phyloP scores from a whole-genome alignment of 2,797 vertebrate species.

The Platyrinchus mystaceus region DNA sequence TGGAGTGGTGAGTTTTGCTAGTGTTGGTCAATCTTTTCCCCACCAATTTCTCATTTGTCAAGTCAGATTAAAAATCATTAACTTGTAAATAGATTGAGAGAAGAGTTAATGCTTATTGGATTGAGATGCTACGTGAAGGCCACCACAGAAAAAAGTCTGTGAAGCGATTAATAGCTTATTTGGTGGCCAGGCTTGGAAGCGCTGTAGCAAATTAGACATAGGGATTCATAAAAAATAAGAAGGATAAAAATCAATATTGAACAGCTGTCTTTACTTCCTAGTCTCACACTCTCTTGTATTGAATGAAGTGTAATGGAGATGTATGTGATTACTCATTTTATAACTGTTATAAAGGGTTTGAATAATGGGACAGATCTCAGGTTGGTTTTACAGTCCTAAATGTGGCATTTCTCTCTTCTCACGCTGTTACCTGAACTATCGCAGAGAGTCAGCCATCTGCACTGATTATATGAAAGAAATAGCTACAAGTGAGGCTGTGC shows the following conservation, averaged over 20 bases:
- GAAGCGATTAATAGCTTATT: conserved; percentile 57
- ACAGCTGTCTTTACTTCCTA: conserved; percentile 56
- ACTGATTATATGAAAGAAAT: neutral
- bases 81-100: conserved; percentile 30
- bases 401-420: neutral
- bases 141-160: conserved; percentile 34
- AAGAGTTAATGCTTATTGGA: conserved; percentile 49
- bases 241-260: conserved; percentile 63
- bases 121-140: neutral
- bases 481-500: neutral
- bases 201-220: conserved; percentile 26
- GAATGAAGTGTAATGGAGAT: conserved; percentile 39
- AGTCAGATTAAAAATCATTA: conserved; percentile 40
- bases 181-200: neutral
- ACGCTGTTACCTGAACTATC: neutral
- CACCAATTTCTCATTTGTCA: conserved; percentile 13
- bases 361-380: neutral
- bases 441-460: neutral
- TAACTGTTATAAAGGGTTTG: conserved; percentile 3
- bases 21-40: neutral
- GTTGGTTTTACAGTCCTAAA: neutral
- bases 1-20: neutral
- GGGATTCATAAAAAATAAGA: conserved; percentile 27
- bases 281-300: neutral
- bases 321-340: conserved; percentile 47